Evolutionary conservation across 2,797 vertebrate genomes (phyloP), one percentile per base, ranked within the genome.

Genomic region (Rhinoraja longicauda): DNA sequence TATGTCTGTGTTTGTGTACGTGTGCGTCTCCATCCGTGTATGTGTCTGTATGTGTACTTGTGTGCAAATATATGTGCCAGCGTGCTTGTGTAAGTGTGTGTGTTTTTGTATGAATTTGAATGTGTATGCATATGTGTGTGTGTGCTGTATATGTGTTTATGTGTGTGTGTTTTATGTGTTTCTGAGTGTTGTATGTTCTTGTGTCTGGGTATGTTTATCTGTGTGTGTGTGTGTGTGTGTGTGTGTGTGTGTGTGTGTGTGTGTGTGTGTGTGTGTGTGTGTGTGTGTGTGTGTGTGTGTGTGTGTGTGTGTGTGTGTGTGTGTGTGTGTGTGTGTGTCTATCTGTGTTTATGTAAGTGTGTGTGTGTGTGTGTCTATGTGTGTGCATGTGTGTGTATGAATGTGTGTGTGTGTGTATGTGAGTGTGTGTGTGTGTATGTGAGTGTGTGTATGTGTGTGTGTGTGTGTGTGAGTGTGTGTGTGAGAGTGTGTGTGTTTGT

Each of bases 361-460:
- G n/a, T n/a, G 77, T 39, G 32, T 79, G 32, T 72, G 19, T 72
- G 70, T 72, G 0, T 21, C 1, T 19, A 4, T 12, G 67, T 17
- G 13, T 17, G 67, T 70, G 21, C 15, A 3, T 7, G 17, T 4
- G 4, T 75, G 72, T 26, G 24, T 6, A 26, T 73, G 21, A 73
- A 19, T 73, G 21, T 62, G 53, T n/a, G 73, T 10, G 26, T 29
- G 26, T n/a, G 73, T 8, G 5, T 29, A 1, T 12, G 8, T 73
- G 70, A 0, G 0, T 26, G 21, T 73, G 45, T 13, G 9, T 0
- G 0, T 57, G 21, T 53, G 0, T 29, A 0, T 26, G 5, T 3
- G 39, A 82, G 45, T 57, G 8, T 82, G 79, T 21, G 17, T 53
- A 21, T 29, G 3, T 82, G 24, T 12, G 7, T 12, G 24, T 57